A percentile compares a stretch with the other conserved stretches of the same genome.
These are phyloP conservation scores for Cepaea hortensis DNA, from an alignment of 2,888 invertebrate genomes.

Conservation along the genomic window DNA sequence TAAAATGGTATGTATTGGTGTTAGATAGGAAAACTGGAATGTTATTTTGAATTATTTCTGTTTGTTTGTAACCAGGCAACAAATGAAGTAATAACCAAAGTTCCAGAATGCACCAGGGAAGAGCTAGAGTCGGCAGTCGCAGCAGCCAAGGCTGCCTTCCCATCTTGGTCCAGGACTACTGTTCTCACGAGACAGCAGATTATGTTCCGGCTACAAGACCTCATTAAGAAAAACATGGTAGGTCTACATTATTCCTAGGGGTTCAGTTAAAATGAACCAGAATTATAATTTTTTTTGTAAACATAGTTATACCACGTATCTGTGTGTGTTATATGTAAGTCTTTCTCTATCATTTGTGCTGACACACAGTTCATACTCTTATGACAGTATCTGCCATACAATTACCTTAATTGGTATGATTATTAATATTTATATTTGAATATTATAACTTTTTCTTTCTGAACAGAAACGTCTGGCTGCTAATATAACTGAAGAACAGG, in stretches of 20 bases:
- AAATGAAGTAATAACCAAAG: conserved; percentile 82
- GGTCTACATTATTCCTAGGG: background rate
- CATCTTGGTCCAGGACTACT: conserved; percentile 92
- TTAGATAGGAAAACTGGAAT: too few species aligned
- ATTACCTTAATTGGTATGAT: background rate
- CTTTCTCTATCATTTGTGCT: too few species aligned
- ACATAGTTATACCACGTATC: too few species aligned
- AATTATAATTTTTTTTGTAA: too few species aligned
- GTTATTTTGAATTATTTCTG: too few species aligned
- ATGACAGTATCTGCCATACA: too few species aligned
- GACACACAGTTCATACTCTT: too few species aligned
- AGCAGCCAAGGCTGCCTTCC: conserved; percentile 87
- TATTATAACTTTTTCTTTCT: conserved; percentile 27
- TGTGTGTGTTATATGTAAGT: too few species aligned
- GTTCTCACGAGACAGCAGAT: conserved; percentile 93
- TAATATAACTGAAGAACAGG: conserved; percentile 95
- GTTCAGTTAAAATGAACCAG: too few species aligned
- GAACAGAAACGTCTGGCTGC: conserved; percentile 88
- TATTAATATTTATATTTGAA: background rate
- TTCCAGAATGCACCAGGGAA: conserved; percentile 90
- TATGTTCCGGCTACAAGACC: conserved; percentile 90
- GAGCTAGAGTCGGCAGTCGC: conserved; percentile 94
- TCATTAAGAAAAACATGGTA: conserved; percentile 89
- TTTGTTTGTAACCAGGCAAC: conserved; percentile 74
- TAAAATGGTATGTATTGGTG: too few species aligned